These are phyloP conservation scores for Tapirus indicus DNA, from an alignment of 2,797 vertebrate genomes.

Conservation along the genomic window DNA sequence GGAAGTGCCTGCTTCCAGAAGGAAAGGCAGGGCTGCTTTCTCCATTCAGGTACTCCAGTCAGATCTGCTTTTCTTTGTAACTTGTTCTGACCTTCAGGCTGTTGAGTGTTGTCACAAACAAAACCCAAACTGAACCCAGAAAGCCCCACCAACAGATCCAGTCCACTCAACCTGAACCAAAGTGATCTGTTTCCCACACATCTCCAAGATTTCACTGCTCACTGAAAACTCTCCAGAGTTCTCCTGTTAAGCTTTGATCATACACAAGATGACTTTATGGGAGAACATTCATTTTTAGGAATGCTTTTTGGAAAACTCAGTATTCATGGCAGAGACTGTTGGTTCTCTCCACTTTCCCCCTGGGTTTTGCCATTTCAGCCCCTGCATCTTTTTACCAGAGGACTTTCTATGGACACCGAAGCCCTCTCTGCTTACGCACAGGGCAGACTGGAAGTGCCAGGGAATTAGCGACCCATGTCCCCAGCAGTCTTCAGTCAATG, in stretches of 20 bases:
- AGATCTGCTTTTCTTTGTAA: not conserved
- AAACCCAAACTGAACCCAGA: not conserved
- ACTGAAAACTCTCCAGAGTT: not conserved
- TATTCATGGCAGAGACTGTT: not conserved
- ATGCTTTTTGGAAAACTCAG: constrained; percentile 8
- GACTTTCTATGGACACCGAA: not conserved
- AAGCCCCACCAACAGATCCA: not conserved
- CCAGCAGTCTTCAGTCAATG: not conserved
- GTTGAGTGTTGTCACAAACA: not conserved
- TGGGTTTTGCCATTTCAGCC: not conserved
- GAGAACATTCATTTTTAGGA: not conserved
- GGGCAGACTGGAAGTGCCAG: not conserved
- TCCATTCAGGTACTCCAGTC: not conserved
- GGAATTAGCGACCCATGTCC: not conserved
- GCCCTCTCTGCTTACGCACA: not conserved
- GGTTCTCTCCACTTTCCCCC: not conserved
- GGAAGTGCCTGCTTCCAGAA: not conserved
- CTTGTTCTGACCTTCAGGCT: not conserved
- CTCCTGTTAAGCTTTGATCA: not conserved
- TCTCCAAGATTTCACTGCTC: not conserved
- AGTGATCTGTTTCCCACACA: not conserved
- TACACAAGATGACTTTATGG: not conserved
- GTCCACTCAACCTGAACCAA: not conserved
- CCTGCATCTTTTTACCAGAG: not conserved
- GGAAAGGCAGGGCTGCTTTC: not conserved